Evolutionary conservation across 2,113 vertebrate species (phyloP).

Genomic region (Caloenas nicobarica): DNA sequence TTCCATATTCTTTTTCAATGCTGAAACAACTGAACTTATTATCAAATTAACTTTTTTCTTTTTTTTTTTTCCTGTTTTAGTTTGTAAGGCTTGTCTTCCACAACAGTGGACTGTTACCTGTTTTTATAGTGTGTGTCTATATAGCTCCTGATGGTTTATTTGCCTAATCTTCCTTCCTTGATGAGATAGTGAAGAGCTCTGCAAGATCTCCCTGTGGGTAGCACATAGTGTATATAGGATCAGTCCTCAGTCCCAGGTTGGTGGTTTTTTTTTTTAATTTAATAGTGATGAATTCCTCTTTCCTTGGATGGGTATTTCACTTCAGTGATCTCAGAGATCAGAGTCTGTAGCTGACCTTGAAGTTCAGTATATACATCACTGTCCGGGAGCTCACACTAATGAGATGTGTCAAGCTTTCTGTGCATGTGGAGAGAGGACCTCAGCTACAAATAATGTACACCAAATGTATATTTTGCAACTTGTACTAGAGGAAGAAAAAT

Average conservation of each 20-base stretch:
- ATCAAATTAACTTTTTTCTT: neutral
- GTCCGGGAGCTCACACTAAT: neutral
- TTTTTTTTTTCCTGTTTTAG: neutral
- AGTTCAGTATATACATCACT: neutral
- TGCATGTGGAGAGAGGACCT: neutral
- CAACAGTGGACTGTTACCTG: neutral
- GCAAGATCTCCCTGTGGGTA: neutral
- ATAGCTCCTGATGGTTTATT: neutral
- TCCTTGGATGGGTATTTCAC: neutral
- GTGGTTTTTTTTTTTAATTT: neutral
- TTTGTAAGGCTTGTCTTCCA: neutral
- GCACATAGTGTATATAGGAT: neutral
- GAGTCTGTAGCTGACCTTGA: constrained; percentile 10
- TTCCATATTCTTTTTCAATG: neutral
- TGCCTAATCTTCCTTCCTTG: neutral
- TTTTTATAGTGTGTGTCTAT: neutral
- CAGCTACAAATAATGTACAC: neutral
- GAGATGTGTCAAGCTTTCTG: neutral
- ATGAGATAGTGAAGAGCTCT: neutral
- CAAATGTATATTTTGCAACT: neutral
- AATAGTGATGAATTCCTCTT: neutral
- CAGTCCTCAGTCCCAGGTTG: neutral
- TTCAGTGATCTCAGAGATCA: constrained; percentile 11
- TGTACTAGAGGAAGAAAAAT: neutral
- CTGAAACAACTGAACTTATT: neutral